A percentile compares a stretch with the other conserved stretches of the same genome.
phyloP scores from a whole-genome alignment of 2,113 vertebrate species.

The Mirounga angustirostris region DNA sequence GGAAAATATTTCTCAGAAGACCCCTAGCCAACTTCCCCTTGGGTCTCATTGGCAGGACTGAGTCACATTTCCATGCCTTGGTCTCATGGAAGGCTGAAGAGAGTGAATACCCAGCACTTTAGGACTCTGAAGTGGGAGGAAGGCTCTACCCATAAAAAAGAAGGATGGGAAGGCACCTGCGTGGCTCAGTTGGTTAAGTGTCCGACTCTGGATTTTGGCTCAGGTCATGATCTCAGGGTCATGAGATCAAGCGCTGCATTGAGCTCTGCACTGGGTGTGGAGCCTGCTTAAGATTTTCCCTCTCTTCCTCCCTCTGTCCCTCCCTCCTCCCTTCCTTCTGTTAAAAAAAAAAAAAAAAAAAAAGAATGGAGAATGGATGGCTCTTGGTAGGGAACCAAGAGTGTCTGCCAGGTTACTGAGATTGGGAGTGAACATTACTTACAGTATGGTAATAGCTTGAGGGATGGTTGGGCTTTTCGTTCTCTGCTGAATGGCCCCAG shows the following conservation, averaged over 20 bases:
- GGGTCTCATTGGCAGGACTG: constrained; percentile 1
- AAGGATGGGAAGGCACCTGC: not conserved
- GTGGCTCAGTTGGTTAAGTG: not conserved
- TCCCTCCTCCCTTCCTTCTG: not conserved
- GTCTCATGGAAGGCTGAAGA: not conserved
- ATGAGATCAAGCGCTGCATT: not conserved
- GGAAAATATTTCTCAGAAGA: constrained; percentile 70
- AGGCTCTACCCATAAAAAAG: not conserved
- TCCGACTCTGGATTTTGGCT: not conserved
- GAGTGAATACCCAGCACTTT: not conserved
- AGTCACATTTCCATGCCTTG: constrained; percentile 43
- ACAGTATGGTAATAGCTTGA: not conserved
- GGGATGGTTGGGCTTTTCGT: not conserved
- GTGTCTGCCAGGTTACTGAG: not conserved
- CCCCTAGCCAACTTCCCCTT: constrained; percentile 30
- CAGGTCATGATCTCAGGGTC: not conserved
- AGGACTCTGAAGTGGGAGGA: not conserved
- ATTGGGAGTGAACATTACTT: not conserved
- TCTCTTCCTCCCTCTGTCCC: not conserved
- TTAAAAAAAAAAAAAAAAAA: not conserved
- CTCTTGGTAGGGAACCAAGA: not conserved
- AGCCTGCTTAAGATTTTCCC: not conserved
- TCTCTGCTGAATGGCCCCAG: not conserved
- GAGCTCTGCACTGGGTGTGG: not conserved
- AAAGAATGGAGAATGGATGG: not conserved